phyloP scores from a whole-genome alignment of 2,113 vertebrate genomes.

The Polypterus senegalus region DNA sequence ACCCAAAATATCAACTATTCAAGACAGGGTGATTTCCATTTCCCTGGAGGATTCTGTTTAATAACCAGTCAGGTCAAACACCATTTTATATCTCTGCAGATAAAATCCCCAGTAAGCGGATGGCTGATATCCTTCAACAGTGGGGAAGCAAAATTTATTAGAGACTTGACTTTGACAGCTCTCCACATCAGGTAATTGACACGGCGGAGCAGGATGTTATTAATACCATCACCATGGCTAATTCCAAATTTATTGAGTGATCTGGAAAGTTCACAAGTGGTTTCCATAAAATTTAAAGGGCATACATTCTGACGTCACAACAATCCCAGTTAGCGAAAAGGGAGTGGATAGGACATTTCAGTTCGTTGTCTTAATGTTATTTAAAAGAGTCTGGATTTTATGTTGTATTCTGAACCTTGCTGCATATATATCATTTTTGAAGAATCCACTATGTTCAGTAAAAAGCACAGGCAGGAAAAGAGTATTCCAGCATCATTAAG shows the following conservation, averaged over 20 bases:
- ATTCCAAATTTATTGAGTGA: slow-evolving; percentile 19
- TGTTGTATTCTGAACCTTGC: too few relatives aligned
- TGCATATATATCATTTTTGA: too few relatives aligned
- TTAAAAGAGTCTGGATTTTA: too few relatives aligned
- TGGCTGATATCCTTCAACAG: slow-evolving; percentile 32
- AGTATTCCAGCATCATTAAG: too few relatives aligned
- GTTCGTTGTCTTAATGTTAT: too few relatives aligned
- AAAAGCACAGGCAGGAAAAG: too few relatives aligned
- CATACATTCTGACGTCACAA: slow-evolving; percentile 2
- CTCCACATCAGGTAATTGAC: slow-evolving; percentile 28
- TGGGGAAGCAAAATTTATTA: slow-evolving; percentile 38
- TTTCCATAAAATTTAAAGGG: slow-evolving; percentile 1
- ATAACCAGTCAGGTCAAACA: slow-evolving; percentile 23
- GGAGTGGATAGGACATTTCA: too few relatives aligned
- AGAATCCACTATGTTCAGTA: too few relatives aligned
- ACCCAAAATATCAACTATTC: slow-evolving; percentile 11
- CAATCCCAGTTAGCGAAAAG: too few relatives aligned
- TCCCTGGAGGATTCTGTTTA: slow-evolving; percentile 23
- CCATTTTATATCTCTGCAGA: slow-evolving; percentile 33
- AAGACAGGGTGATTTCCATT: slow-evolving; percentile 7
- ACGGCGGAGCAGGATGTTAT: slow-evolving; percentile 26
- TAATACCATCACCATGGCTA: slow-evolving; percentile 27
- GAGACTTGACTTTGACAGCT: slow-evolving; percentile 9
- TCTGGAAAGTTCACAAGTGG: slow-evolving; percentile 20
- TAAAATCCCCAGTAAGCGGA: slow-evolving; percentile 30